phyloP scores from a whole-genome alignment of 2,113 vertebrate species.

The Himantopus leucocephalus region DNA sequence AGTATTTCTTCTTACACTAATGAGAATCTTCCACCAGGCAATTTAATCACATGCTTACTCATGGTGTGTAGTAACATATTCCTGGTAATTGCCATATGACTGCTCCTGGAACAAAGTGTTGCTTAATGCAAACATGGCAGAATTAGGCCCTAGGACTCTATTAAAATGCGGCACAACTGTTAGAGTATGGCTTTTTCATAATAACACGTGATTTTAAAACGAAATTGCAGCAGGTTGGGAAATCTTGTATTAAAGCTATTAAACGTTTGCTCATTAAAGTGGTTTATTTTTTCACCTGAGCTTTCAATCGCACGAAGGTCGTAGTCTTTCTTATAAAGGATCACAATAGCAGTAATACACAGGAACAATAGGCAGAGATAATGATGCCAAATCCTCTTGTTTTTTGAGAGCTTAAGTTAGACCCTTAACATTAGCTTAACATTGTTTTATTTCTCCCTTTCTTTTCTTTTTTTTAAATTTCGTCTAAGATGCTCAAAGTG shows the following conservation, averaged over 20 bases:
- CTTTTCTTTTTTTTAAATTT: not conserved
- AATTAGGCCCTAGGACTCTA: constrained; percentile 26
- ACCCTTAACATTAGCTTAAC: not conserved
- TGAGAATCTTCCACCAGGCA: not conserved
- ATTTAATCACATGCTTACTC: constrained; percentile 37
- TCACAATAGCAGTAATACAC: not conserved
- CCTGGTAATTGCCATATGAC: constrained; percentile 11
- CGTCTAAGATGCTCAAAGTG: not conserved
- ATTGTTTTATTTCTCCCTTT: not conserved
- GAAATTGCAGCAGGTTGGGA: constrained; percentile 10
- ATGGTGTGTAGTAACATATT: not conserved
- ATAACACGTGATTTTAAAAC: not conserved
- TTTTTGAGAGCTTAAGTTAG: not conserved
- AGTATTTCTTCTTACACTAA: not conserved
- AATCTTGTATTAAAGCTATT: constrained; percentile 30
- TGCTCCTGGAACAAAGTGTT: constrained; percentile 19
- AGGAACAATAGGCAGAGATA: not conserved
- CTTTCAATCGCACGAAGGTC: not conserved
- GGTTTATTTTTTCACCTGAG: not conserved
- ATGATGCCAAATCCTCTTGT: not conserved
- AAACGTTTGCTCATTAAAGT: not conserved
- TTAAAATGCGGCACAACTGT: not conserved
- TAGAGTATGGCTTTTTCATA: not conserved
- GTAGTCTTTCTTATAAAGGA: not conserved
- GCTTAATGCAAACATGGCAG: not conserved